phyloP scores from a whole-genome alignment of 1,140 invertebrate species.

The Drosophila pallidifrons region DNA sequence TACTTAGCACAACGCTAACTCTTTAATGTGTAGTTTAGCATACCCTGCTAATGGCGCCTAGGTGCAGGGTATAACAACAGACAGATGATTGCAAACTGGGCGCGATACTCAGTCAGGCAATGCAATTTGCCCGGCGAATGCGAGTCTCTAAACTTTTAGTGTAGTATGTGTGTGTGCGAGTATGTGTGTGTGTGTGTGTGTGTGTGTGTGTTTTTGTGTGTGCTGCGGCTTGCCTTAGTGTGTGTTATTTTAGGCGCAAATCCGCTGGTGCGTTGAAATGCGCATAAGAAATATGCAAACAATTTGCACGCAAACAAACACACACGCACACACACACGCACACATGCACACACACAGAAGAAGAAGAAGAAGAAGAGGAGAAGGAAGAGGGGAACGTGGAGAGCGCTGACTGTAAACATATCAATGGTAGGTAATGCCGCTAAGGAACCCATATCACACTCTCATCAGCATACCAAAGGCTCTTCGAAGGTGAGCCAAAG shows the following conservation, averaged over 20 bases:
- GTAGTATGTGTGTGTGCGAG: constrained; percentile 2
- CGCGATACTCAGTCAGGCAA: background rate
- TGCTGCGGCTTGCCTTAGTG: background rate
- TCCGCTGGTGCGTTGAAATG: constrained; percentile 51
- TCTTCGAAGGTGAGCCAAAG: background rate
- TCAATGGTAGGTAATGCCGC: constrained; percentile 55
- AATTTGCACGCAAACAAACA: constrained; percentile 34
- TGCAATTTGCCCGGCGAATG: constrained; percentile 22
- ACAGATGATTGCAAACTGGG: constrained; percentile 32
- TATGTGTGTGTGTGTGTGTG: constrained; percentile 16
- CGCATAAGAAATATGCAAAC: constrained; percentile 70
- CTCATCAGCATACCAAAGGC: constrained; percentile 30
- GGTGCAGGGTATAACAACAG: constrained; percentile 25
- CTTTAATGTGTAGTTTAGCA: background rate
- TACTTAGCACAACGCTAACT: too few relatives aligned
- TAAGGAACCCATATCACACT: constrained; percentile 51
- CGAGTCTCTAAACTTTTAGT: background rate
- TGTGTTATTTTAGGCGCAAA: constrained; percentile 56
- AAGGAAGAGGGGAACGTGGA: too few relatives aligned
- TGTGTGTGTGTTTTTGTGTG: constrained; percentile 19
- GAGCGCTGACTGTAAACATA: constrained; percentile 56
- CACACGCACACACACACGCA: background rate
- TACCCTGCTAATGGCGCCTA: background rate
- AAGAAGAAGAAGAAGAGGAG: constrained; percentile 19
- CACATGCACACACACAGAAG: background rate